Base-by-base conservation (phyloP, 2,113 vertebrate species). In the Monarcha castaneiventris region DNA sequence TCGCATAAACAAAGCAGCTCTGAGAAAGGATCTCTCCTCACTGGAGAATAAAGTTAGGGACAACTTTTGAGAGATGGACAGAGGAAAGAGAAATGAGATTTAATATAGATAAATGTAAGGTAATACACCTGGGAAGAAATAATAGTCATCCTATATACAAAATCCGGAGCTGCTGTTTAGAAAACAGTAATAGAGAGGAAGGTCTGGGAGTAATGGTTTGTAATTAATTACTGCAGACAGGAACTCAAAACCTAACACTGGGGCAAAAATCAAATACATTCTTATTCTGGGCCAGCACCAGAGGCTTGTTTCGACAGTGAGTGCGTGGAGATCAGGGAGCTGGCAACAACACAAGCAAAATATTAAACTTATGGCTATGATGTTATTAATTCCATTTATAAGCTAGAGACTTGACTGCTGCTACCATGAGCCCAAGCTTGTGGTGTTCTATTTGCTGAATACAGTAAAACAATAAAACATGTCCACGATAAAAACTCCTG, bases 41-140 rank as follows among this genome's bases (percentile, higher is more conserved):
- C 90, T 77, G 94, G 85, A 91, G 94, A 95, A 90, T 94, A 95
- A 89, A 61, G 81, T 91, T 96, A 77, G 85, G 75, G 84, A 35
- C 76, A 95, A 80, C 73, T 78, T 92, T 74, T 88, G 90, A 87
- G 94, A 97, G 87, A 83, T 88, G 94, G 91, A 86, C 74, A 93
- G 90, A 90, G 78, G 90, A 95, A 96, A 96, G 95, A 94, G 86
- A 90, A 96, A 93, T 90, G 93, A 97, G 97, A 97, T 97, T 97
- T 97, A 97, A 97, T 96, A 97, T 97, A 97, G 97, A 97, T 97
- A 97, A 96, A 88, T 92, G 96, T 95, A 97, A 97, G 87, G 48
- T 97, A 96, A 96, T 97, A 97, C 88, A 96, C 93, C 95, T 96
- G 94, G 95, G 94, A 95, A 97, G 87, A 87, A 96, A 89, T 85